These are phyloP conservation scores for Cecropterus lyciades DNA, from an alignment of 1,140 invertebrate genomes.

Conservation along the genomic window DNA sequence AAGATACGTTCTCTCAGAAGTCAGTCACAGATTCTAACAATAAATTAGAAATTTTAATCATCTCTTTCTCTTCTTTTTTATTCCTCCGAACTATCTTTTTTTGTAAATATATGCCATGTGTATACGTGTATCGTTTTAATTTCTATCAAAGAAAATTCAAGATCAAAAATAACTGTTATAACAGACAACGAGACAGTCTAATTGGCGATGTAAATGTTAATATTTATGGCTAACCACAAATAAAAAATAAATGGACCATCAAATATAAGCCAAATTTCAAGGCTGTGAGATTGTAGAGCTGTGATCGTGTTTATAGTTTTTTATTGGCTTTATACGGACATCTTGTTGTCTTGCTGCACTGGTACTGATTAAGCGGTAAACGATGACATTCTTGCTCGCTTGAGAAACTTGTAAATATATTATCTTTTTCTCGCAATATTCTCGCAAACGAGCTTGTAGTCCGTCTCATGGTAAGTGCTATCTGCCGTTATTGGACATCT, in stretches of 20 bases:
- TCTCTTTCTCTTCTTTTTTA: no score
- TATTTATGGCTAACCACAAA: background rate
- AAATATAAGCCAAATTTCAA: conserved; percentile 10
- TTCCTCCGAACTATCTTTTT: no score
- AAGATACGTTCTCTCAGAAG: no score
- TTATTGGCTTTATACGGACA: background rate
- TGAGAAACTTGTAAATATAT: background rate
- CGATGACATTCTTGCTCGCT: background rate
- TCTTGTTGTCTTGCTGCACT: background rate
- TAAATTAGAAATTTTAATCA: no score
- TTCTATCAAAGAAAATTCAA: no score
- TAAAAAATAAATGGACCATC: conserved; percentile 9
- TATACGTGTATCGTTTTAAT: no score
- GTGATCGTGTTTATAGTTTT: conserved; percentile 3
- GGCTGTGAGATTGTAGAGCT: conserved; percentile 7
- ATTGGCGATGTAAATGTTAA: conserved; percentile 12
- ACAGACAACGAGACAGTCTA: background rate
- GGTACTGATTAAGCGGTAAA: background rate
- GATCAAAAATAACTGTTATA: background rate
- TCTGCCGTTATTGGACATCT: no score
- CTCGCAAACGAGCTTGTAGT: no score
- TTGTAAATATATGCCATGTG: no score
- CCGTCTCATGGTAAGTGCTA: no score
- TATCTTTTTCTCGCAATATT: no score
- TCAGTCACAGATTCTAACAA: no score